These are phyloP conservation scores for Actias luna DNA, from an alignment of 2,888 invertebrate species.

Conservation along the genomic window DNA sequence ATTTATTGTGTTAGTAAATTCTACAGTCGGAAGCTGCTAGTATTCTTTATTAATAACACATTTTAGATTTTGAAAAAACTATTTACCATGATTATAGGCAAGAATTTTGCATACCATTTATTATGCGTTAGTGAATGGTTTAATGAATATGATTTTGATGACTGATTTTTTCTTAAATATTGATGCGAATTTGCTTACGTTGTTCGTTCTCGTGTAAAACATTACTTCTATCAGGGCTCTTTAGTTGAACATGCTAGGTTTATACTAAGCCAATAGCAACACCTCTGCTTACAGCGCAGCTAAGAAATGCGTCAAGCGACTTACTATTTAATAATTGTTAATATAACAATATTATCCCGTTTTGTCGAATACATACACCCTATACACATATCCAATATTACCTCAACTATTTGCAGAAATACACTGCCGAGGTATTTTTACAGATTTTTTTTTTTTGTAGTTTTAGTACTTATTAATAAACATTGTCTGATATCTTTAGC, in stretches of 20 bases:
- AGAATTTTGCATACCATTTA: neutral
- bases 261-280: neutral
- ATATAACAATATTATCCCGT: neutral
- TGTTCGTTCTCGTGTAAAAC: neutral
- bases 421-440: neutral
- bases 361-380: neutral
- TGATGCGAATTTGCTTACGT: neutral
- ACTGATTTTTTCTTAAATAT: neutral
- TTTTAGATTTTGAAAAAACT: neutral
- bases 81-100: neutral
- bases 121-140: neutral
- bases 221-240: neutral
- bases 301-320: neutral
- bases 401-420: neutral
- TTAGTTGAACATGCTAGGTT: neutral
- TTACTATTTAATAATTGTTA: neutral
- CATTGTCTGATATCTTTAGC: no score
- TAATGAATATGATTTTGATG: neutral
- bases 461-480: no score
- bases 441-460: no score
- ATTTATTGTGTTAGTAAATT: neutral
- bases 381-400: neutral
- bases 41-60: neutral
- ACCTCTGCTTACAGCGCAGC: neutral
- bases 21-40: neutral